These are phyloP conservation scores for Pipra filicauda DNA, from an alignment of 2,113 vertebrate species.

Conservation along the genomic window DNA sequence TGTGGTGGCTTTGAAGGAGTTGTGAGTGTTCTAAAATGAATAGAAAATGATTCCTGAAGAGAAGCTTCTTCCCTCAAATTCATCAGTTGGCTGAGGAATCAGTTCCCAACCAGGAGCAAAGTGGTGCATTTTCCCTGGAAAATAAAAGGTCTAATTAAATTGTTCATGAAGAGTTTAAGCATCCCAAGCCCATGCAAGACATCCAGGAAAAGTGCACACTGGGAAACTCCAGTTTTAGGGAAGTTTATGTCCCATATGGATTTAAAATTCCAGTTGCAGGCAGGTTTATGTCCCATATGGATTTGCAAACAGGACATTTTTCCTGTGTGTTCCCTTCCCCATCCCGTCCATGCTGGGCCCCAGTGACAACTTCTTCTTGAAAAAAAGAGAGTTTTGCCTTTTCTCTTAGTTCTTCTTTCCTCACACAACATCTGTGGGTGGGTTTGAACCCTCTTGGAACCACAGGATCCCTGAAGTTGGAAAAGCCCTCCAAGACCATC, in stretches of 20 bases:
- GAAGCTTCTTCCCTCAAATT: not conserved
- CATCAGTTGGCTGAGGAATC: not conserved
- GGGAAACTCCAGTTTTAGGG: not conserved
- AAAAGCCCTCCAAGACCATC: not conserved
- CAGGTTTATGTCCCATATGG: not conserved
- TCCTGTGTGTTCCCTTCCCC: not conserved
- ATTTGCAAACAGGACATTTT: not conserved
- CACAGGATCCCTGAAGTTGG: not conserved
- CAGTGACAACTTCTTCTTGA: not conserved
- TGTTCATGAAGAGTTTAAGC: too few relatives aligned
- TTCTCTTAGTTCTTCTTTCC: not conserved
- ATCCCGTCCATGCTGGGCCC: not conserved
- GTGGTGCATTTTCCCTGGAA: not conserved
- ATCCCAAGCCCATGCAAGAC: not conserved
- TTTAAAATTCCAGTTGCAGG: not conserved
- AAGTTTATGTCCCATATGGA: fast-evolving
- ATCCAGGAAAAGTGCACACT: not conserved
- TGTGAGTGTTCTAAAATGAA: not conserved
- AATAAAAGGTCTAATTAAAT: not conserved
- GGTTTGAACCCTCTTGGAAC: not conserved
- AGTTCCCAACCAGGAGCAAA: not conserved
- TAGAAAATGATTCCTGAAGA: not conserved
- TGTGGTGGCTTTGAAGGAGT: not conserved
- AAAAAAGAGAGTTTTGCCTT: not conserved
- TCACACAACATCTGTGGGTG: not conserved